Percentiles rank a stretch among this genome's conserved stretches.
Conservation (phyloP, 2,888 invertebrate genomes). For the Callosobruchus maculatus region DNA sequence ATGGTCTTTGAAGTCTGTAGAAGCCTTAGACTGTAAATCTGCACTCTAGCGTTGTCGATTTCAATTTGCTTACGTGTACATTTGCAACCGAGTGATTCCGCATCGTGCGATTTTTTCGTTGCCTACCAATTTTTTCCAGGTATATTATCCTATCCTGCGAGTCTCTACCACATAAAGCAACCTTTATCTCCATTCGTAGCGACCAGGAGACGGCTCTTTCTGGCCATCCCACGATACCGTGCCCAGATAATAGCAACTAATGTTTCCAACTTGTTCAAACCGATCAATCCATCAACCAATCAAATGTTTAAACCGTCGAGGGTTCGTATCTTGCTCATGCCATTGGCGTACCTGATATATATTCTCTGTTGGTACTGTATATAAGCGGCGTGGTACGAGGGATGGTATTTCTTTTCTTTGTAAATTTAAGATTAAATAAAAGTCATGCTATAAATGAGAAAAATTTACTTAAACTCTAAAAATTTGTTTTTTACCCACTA, state of each 20-base stretch:
- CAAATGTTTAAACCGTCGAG: slow-evolving; percentile 19
- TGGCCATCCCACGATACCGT: slow-evolving; percentile 33
- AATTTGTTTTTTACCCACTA: no score
- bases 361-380: background rate
- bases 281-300: slow-evolving; percentile 34
- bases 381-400: no score
- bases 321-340: background rate
- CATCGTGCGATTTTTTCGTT: background rate
- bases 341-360: background rate
- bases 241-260: slow-evolving; percentile 36
- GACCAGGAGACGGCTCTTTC: background rate
- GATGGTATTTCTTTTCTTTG: no score
- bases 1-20: no score
- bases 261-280: slow-evolving; percentile 35
- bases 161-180: background rate
- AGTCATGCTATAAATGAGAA: no score
- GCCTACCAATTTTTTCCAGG: background rate
- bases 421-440: no score
- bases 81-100: background rate
- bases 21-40: background rate
- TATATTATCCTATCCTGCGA: background rate
- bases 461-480: no score
- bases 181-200: background rate
- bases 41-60: background rate
- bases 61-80: background rate